These are phyloP conservation scores for Drosophila ananassae DNA, from an alignment of 1,140 invertebrate species.

Conservation along the genomic window DNA sequence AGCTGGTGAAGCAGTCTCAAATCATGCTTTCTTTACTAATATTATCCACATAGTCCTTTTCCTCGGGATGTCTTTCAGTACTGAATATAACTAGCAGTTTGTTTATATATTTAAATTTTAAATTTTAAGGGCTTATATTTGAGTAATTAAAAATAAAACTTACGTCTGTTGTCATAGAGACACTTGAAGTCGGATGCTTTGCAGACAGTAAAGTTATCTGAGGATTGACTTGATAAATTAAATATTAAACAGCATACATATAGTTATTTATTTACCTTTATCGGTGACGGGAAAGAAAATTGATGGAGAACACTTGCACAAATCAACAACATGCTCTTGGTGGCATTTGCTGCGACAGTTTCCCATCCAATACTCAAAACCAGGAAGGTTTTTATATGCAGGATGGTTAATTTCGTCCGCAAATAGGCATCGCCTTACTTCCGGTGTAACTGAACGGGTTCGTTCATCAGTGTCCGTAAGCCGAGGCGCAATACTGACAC, in stretches of 20 bases:
- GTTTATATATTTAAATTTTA: neutral
- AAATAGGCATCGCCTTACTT: slow-evolving; percentile 56
- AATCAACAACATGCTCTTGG: slow-evolving; percentile 62
- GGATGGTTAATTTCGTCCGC: slow-evolving; percentile 56
- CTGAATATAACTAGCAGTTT: slow-evolving; percentile 44
- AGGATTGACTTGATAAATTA: neutral
- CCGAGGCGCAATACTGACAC: slow-evolving; percentile 51
- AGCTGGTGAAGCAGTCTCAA: slow-evolving; percentile 72
- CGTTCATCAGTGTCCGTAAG: slow-evolving; percentile 43
- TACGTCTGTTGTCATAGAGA: slow-evolving; percentile 63
- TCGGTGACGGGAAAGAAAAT: slow-evolving; percentile 60
- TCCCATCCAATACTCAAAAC: slow-evolving; percentile 64
- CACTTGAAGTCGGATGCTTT: slow-evolving; percentile 74
- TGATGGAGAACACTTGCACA: slow-evolving; percentile 66
- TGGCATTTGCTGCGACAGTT: slow-evolving; percentile 74
- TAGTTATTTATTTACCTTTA: slow-evolving; percentile 43
- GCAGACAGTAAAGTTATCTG: slow-evolving; percentile 71
- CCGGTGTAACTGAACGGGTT: slow-evolving; percentile 37
- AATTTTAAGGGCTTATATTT: neutral
- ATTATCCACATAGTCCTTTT: slow-evolving; percentile 58
- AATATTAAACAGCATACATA: neutral
- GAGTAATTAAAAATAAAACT: neutral
- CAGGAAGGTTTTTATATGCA: slow-evolving; percentile 65
- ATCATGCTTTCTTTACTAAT: slow-evolving; percentile 53
- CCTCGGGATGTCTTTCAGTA: slow-evolving; percentile 40